These are phyloP conservation scores for Macropis europaea DNA, from an alignment of 2,888 invertebrate genomes.

Conservation along the genomic window DNA sequence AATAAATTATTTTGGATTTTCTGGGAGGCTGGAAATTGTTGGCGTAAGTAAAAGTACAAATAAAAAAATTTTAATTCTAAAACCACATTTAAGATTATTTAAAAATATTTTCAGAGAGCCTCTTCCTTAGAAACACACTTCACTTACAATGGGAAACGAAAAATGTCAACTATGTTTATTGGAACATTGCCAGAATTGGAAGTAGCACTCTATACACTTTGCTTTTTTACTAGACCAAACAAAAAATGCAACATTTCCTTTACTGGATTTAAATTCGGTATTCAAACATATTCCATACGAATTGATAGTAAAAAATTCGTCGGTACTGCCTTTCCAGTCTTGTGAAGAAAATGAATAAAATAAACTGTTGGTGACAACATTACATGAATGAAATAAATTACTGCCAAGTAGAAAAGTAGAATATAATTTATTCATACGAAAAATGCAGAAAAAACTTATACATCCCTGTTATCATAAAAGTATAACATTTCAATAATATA, in stretches of 20 bases:
- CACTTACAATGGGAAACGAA: constrained; percentile 75
- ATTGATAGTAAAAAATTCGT: constrained; percentile 70
- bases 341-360: constrained; percentile 6
- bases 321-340: constrained; percentile 70
- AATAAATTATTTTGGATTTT: constrained; percentile 79
- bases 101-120: constrained; percentile 70
- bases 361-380: too few relatives aligned
- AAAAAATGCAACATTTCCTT: constrained; percentile 78
- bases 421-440: constrained; percentile 17
- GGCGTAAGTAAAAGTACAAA: constrained; percentile 61
- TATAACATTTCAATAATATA: constrained; percentile 9
- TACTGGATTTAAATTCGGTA: constrained; percentile 75
- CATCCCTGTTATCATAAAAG: constrained; percentile 2
- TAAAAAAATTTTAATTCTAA: neutral
- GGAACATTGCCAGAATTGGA: constrained; percentile 83
- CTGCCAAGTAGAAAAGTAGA: constrained; percentile 9
- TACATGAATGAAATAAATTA: neutral
- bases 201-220: constrained; percentile 82
- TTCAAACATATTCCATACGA: constrained; percentile 76
- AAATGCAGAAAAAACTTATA: neutral
- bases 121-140: constrained; percentile 74
- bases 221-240: constrained; percentile 81
- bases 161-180: constrained; percentile 79
- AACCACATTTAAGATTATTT: neutral
- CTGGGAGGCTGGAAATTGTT: constrained; percentile 67